A percentile compares a stretch with the other conserved stretches of the same genome.
phyloP scores from a whole-genome alignment of 35 echinoderm and acorn worm genomes.

The Patiria miniata region DNA sequence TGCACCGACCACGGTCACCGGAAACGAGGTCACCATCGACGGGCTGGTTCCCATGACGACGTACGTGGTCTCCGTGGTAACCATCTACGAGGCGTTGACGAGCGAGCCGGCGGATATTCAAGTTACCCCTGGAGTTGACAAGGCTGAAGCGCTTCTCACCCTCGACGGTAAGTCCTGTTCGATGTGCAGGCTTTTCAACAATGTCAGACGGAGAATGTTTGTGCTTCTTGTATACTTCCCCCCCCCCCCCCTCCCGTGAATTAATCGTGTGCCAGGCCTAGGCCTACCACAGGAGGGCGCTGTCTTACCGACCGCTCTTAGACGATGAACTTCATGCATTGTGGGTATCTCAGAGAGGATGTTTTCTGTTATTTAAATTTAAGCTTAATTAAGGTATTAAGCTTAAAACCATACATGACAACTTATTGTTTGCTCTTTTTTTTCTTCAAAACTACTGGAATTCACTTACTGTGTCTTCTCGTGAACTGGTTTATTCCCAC shows the following conservation, averaged over 20 bases:
- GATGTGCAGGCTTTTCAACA: background rate
- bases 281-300: background rate
- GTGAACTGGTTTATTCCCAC: background rate
- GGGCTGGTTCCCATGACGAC: conserved; percentile 21
- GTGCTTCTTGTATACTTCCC: background rate
- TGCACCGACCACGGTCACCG: background rate
- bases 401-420: no score
- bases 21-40: background rate
- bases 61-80: conserved; percentile 36
- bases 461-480: background rate
- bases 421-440: no score
- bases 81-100: background rate
- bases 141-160: background rate
- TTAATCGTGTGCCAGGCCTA: background rate
- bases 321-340: no score
- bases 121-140: conserved; percentile 33
- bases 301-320: no score
- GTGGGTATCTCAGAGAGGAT: no score
- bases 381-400: no score
- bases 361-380: no score
- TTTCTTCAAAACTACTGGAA: background rate
- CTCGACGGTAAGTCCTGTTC: background rate
- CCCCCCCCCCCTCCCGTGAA: background rate
- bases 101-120: conserved; percentile 24
- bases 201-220: background rate